These are phyloP conservation scores for Montipora foliosa DNA, from an alignment of 64 coral and sea anemone species.

Conservation along the genomic window DNA sequence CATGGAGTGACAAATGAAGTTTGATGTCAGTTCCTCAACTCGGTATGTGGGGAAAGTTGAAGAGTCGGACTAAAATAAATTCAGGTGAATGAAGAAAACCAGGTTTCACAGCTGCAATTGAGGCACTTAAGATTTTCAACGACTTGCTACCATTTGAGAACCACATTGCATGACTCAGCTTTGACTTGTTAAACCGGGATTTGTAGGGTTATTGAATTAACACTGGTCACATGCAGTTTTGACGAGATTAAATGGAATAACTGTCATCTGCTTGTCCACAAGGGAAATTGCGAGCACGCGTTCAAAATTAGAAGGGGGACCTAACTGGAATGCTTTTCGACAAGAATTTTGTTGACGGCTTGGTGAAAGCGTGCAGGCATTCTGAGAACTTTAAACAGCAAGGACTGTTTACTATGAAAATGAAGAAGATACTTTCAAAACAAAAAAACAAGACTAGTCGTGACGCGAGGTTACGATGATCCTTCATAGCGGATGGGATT, in stretches of 20 bases:
- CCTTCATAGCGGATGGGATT: neutral
- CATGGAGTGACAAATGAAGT: neutral
- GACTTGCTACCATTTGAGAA: neutral
- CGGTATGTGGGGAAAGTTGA: neutral
- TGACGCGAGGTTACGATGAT: neutral
- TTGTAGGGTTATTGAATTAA: constrained; percentile 5
- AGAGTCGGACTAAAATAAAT: neutral
- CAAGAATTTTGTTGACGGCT: neutral
- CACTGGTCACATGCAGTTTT: neutral
- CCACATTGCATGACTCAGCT: constrained; percentile 4
- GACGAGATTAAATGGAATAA: constrained; percentile 5
- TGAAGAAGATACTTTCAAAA: neutral
- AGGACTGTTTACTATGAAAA: neutral
- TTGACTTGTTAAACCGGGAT: neutral
- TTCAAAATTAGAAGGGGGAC: neutral
- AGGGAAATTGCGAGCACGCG: constrained; percentile 15
- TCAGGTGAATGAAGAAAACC: neutral
- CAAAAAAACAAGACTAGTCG: neutral
- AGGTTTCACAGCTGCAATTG: neutral
- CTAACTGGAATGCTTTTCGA: neutral
- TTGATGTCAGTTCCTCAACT: neutral
- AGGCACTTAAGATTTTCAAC: neutral
- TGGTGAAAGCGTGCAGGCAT: neutral
- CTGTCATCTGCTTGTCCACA: neutral
- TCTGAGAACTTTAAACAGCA: neutral